Evolutionary conservation across 2,888 invertebrate genomes (phyloP), one percentile per base, ranked within the genome.

Genomic region (Poecilus cupreus): DNA sequence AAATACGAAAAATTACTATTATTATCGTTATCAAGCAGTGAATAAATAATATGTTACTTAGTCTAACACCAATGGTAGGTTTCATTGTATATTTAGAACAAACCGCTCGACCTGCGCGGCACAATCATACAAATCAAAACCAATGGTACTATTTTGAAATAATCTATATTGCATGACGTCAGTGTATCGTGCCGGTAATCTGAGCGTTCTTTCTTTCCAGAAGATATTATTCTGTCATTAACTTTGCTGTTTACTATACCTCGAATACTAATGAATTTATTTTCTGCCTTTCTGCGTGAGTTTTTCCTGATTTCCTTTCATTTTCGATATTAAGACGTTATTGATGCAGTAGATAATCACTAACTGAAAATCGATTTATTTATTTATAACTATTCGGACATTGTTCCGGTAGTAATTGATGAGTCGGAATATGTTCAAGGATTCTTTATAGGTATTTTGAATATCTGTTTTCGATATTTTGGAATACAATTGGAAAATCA

Each of bases 171-270:
- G 20, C 10, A 54, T 54, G 54, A 54, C 54, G 54, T 54, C 54
- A 54, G 4, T 8, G 32, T 32, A 54, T 20, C 20, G 51, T 51
- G 54, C 3, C 11, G 54, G 54, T 54, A 54, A 54, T 54, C 20
- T 20, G 54, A 54, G 54, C 11, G 54, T 32, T 3, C 32, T 32
- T 32, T 32, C 54, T 22, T 22, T 20, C 22, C 1, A 54, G 10
- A 32, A 16, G 54, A 54, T 11, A 54, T 54, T 54, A 54, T 54
- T 54, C 54, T 20, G 54, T 54, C 54, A 54, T 54, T 54, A 54
- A 18, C 54, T 54, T 54, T 11, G 6, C 18, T 54, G 54, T 54
- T 54, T 54, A 54, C 54, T 18, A 54, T 32, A 32, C 32, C 32
- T 8, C 10, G 54, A 22, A 54, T 54, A 20, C 22, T 54, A 54